Conservation (phyloP, 2,888 invertebrate genomes). For the Nomada goodeniana region DNA sequence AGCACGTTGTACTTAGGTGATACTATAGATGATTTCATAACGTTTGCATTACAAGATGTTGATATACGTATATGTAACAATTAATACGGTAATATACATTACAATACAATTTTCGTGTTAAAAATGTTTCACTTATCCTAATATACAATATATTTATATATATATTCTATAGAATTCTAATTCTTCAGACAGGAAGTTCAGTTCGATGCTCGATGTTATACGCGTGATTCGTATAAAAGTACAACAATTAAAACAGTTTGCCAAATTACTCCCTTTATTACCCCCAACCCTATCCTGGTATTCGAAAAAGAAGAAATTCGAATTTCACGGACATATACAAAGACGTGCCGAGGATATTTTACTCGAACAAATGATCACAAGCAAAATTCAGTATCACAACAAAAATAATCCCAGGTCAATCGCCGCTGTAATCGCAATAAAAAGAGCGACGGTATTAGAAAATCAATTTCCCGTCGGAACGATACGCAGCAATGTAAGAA, state of each 20-base stretch:
- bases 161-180: background rate
- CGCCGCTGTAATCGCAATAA: background rate
- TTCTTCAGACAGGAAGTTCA: background rate
- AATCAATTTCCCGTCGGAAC: background rate
- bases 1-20: background rate
- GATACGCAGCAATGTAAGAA: no score
- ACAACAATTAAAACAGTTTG: background rate
- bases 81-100: background rate
- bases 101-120: background rate
- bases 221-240: background rate
- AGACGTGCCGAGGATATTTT: background rate
- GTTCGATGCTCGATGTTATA: background rate
- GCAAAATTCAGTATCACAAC: background rate
- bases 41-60: background rate
- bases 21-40: background rate
- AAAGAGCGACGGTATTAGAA: background rate
- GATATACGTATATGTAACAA: background rate
- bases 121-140: background rate
- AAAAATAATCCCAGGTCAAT: background rate
- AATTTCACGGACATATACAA: background rate
- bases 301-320: background rate
- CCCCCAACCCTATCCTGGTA: background rate
- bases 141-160: no score
- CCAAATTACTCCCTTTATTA: background rate
- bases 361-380: conserved; percentile 13